phyloP scores from a whole-genome alignment of 2,888 invertebrate genomes.

The Clanis bilineata region DNA sequence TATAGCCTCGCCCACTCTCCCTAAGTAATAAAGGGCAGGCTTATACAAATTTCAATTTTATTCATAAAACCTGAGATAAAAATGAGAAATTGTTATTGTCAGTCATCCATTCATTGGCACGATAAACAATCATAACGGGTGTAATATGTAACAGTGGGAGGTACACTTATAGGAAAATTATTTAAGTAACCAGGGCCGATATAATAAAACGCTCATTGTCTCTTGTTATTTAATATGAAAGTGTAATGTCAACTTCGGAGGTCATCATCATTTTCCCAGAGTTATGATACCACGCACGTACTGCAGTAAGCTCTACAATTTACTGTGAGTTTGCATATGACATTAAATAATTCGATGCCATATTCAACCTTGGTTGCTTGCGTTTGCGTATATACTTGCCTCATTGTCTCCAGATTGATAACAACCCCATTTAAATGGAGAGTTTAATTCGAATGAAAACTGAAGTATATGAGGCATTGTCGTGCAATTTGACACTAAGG shows the following conservation, averaged over 20 bases:
- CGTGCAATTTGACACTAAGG: no score
- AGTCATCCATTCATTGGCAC: background rate
- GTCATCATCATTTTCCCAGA: background rate
- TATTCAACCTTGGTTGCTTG: no score
- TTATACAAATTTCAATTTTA: no score
- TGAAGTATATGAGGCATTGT: no score
- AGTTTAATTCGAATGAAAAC: no score
- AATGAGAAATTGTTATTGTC: background rate
- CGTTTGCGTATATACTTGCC: no score
- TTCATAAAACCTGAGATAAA: background rate
- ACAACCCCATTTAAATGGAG: no score
- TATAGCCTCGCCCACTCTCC: no score
- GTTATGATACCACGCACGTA: background rate
- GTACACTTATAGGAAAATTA: background rate
- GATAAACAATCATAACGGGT: background rate
- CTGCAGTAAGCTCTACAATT: background rate
- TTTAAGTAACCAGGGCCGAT: background rate
- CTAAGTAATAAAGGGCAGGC: no score
- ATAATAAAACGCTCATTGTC: background rate
- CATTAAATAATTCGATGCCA: no score
- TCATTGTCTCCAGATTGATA: no score
- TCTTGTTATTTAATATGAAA: background rate
- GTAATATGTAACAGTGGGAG: background rate
- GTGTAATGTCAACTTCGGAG: background rate
- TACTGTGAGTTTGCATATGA: background rate